These are phyloP conservation scores for Galemys pyrenaicus DNA, from an alignment of 2,113 vertebrate genomes.

Conservation along the genomic window DNA sequence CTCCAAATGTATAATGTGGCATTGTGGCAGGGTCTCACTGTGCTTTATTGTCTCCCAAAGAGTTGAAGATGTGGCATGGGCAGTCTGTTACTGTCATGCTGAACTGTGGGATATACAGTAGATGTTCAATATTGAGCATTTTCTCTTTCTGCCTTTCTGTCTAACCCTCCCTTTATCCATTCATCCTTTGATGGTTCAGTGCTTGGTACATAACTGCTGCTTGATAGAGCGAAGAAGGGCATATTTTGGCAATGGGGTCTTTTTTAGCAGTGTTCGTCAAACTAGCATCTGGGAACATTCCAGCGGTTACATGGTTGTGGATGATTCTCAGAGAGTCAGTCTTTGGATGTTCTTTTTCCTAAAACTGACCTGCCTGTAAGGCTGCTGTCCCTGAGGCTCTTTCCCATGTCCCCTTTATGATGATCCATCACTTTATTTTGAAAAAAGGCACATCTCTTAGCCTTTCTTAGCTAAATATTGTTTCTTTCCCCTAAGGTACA, in stretches of 20 bases:
- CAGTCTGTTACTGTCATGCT: neutral
- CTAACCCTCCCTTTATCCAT: neutral
- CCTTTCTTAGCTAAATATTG: neutral
- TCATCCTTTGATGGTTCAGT: neutral
- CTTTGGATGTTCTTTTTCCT: neutral
- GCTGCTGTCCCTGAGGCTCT: neutral
- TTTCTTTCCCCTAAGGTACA: neutral
- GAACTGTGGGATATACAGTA: neutral
- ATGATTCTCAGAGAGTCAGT: neutral
- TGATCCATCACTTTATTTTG: neutral
- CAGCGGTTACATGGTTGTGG: neutral
- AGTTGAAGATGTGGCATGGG: neutral
- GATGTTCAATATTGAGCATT: neutral
- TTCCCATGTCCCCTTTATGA: neutral
- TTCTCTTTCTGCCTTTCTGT: slow-evolving; percentile 27
- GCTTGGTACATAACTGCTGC: neutral
- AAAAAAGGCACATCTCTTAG: neutral
- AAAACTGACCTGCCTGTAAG: neutral
- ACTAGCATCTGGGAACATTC: neutral
- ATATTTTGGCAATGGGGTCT: neutral
- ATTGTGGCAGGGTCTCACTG: neutral
- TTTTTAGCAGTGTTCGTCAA: neutral
- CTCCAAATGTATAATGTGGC: neutral
- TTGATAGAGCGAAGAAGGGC: neutral
- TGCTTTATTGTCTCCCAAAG: neutral